Evolutionary conservation across 2,797 vertebrate genomes (phyloP), one percentile per base, ranked within the genome.

Genomic region (Acanthopagrus latus): DNA sequence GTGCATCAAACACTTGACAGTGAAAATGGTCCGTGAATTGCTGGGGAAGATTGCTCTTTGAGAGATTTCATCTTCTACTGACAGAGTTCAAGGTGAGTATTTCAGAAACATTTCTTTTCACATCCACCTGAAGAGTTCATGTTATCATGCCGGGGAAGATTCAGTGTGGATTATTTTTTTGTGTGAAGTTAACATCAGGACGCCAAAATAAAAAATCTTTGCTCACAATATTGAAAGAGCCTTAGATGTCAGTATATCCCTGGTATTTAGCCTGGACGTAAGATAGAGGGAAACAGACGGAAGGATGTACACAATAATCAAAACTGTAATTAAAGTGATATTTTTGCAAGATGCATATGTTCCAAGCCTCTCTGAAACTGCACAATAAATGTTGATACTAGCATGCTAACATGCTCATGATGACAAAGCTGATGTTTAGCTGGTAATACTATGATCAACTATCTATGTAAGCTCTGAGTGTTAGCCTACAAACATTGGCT

Each of bases 1-100:
- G 55, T 78, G 74, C 55, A 74, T 79, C 71, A 81, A 75, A 65
- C 62, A 62, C 77, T 81, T 66, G 72, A 81, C 78, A 71, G 74
- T 51, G 57, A 38, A 78, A 83, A 79, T 56, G 52, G 65, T 63
- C 11, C 54, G 67, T 44, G 25, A 86, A 75, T 59, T 51, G 70
- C 78, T 64, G 27, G 44, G 27, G 43, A 74, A 72, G 63, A 67
- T 60, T 47, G 56, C 59, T 79, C 72, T 69, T 73, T 54, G 58
- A 47, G 51, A 64, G 25, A 69, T 33, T 74, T 64, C 5, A 23
- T 60, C 58, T 50, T 23, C 62, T 64, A 43, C 44, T 67, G 29
- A 74, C 20, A 29, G 25, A 63, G 60, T 44, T 74, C 56, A 70
- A 60, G 69, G 56, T 44, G 60, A 65, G 27, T 25, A 16, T 68